Evolutionary conservation across 2,888 invertebrate genomes (phyloP), one percentile per base, ranked within the genome.

Genomic region (Volucella inanis): DNA sequence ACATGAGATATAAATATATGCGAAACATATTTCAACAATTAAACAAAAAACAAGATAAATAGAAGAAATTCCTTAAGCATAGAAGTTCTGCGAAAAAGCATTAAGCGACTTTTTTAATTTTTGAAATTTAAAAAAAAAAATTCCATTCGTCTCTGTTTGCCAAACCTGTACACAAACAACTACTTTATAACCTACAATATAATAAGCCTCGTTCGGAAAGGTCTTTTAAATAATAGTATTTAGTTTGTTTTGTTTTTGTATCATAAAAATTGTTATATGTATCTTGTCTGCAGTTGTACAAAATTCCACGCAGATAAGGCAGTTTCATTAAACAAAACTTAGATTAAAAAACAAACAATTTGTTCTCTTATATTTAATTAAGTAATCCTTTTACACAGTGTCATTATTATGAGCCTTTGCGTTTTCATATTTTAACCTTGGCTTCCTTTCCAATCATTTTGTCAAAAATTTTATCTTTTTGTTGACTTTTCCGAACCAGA

Each of bases 231-330:
- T 14, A 31, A 31, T 31, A 6, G 31, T 31, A 31, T 31, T 31
- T 6, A 3, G n/a, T 57, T 50, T 38, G n/a, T 47, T 31, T 12
- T 59, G 6, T 78, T 62, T 41, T 70, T 45, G 64, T 31, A 31
- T 31, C 6, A 31, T 31, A 6, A 31, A 22, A 31, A 31, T 31
- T 31, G 31, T 31, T 31, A 31, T 31, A 31, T 31, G 4, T 31
- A 31, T 65, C 59, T 57, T 61, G 65, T 80, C 84, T 84, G 84
- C 55, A 57, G 47, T 67, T 71, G 59, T 65, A 65, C 31, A 68
- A 78, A 64, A 18, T 70, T 62, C 43, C 57, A 45, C 70, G 83
- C 83, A 79, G 74, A 74, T 83, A 83, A 83, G 83, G 83, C 83
- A 79, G 74, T 55, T 31, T 31, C 31, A 31, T 31, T 6, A 31